Base-by-base conservation (phyloP, 1,140 invertebrate species). In the Akabosia matsudoensis region DNA sequence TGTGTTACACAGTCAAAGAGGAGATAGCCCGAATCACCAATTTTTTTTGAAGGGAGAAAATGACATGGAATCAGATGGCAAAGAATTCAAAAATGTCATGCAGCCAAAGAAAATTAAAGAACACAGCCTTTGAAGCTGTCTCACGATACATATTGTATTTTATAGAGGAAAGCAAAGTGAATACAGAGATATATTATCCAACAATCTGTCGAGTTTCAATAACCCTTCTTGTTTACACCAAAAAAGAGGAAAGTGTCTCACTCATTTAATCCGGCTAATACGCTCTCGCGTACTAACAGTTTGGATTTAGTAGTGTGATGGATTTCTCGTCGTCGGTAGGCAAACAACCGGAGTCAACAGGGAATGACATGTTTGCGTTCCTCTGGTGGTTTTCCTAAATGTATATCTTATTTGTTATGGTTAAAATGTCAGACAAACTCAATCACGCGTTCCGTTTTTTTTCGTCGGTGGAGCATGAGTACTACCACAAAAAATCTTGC, bases 311-410 rank as follows among this genome's bases (percentile, higher is more conserved):
- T n/a, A n/a, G n/a, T 45, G 7, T 45, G 37, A 45, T 45, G 18
- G 37, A 45, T 45, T 45, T 45, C 37, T 45, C 18, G 37, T 45
- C 37, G 18, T 18, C 7, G 37, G 18, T 7, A 45, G 37, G 37
- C 18, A 45, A 13, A 67, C 22, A 67, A 67, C 16, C 31, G 61
- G 31, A 67, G 31, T 67, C 26, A 67, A 30, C 61, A 67, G 61
- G n/a, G n/a, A 67, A 22, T 67, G 61, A 67, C 61, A 67, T 67
- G 61, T 67, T 67, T 67, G 61, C 61, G 28, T 67, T 67, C 61
- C 61, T 67, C 28, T 67, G 61, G 61, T 67, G 61, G 61, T 67
- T 67, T 67, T 67, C 28, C 61, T 14, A 61, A 7, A 30, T 28
- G 28, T 28, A 2, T 67, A 7, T 30, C 30, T 67, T 67, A 31